Evolutionary conservation across 2,113 vertebrate genomes (phyloP), one percentile per base, ranked within the genome.

Genomic region (Lagenorhynchus albirostris): DNA sequence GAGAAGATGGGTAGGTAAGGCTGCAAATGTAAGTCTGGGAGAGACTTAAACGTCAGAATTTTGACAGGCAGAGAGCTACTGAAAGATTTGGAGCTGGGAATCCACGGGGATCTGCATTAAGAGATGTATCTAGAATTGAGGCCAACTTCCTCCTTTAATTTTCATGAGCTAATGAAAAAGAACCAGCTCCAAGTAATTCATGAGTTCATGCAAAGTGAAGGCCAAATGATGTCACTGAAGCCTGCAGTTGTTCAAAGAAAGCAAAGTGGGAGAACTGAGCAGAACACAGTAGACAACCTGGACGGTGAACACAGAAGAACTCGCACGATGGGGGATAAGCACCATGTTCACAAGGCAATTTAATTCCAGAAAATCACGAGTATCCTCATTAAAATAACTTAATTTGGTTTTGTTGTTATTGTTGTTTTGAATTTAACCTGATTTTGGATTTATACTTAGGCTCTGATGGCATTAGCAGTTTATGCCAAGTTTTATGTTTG

Each of bases 261-360:
- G 58, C 3, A 2, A 47, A 88, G 23, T 38, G 15, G 68, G 55
- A 87, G 33, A 86, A 38, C 23, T 91, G 68, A 88, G 14, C 36
- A 50, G 21, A 55, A 15, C n/a, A 13, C 1, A 10, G 31, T 20
- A 12, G 33, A 33, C 17, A 41, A 33, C 12, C 3, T 2, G 6
- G 50, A 14, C 1, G 8, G 23, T 13, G 17, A 50, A 36, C 6
- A 3, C 73, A 67, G 80, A 86, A 62, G 79, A 67, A 14, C 5
- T 33, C 2, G 2, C 8, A 21, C n/a, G 9, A 0, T 0, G 1
- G 1, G 6, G 12, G 38, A 60, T 25, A 3, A 3, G 33, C 33
- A 4, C 50, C 47, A 13, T 26, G 15, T 10, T 85, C 67, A 17
- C 3, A 20, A 25, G 33, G 77, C 12, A 1, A 26, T 58, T 84